Evolutionary conservation across 2,888 invertebrate species (phyloP).

Genomic region (Tetheella fluctuosa): DNA sequence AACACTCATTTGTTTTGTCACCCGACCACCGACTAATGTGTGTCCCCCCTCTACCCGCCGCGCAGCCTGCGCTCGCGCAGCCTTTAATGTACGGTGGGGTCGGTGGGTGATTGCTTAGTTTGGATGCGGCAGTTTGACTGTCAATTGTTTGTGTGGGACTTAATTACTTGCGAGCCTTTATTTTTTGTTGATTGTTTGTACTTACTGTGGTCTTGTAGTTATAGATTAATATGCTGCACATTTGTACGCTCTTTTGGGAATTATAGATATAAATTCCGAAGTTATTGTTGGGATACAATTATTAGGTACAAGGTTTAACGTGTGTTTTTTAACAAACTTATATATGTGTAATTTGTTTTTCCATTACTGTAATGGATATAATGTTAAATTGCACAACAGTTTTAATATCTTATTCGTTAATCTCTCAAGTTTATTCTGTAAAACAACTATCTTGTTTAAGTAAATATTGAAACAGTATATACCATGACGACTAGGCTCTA

Average conservation of each 20-base stretch:
- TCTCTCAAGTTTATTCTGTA: too few species aligned
- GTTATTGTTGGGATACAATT: too few species aligned
- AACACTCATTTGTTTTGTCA: slow-evolving; percentile 84
- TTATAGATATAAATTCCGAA: too few species aligned
- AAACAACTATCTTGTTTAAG: background rate
- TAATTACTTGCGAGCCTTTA: slow-evolving; percentile 4
- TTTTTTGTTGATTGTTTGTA: background rate
- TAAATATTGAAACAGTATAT: background rate
- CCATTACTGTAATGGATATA: too few species aligned
- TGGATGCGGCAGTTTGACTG: slow-evolving; percentile 16
- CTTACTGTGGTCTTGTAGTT: background rate
- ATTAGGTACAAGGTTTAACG: too few species aligned
- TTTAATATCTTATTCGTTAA: too few species aligned
- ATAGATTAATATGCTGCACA: background rate
- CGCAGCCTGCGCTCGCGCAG: background rate
- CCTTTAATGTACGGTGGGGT: slow-evolving; percentile 6
- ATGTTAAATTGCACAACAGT: too few species aligned
- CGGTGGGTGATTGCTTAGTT: slow-evolving; percentile 5
- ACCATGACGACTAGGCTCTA: too few species aligned
- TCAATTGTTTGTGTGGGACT: slow-evolving; percentile 14
- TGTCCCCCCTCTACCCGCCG: slow-evolving; percentile 21
- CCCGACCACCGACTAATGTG: slow-evolving; percentile 59
- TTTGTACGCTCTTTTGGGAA: too few species aligned
- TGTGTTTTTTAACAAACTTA: too few species aligned
- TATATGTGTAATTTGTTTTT: too few species aligned